Evolutionary conservation across 2,797 vertebrate genomes (phyloP).

Genomic region (Sebastes elongatus): DNA sequence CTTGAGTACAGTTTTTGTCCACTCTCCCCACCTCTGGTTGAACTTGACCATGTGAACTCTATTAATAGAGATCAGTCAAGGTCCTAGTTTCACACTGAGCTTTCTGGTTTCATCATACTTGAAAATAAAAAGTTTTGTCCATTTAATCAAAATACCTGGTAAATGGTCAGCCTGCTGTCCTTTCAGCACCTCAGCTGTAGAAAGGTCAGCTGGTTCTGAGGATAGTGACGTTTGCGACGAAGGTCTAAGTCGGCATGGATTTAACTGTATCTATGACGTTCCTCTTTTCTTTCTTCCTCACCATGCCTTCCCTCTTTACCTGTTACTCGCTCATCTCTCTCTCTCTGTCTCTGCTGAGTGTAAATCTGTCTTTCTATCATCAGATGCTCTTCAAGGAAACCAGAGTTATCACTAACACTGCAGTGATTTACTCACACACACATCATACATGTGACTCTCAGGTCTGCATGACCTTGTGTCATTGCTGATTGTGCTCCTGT

Average conservation of each 20-base stretch:
- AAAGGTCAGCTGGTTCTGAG: not conserved
- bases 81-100: not conserved
- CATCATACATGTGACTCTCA: conserved; percentile 1
- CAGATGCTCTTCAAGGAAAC: conserved; percentile 29
- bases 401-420: not conserved
- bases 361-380: conserved; percentile 27
- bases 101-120: not conserved
- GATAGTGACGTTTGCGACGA: not conserved
- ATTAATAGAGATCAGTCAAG: not conserved
- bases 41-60: not conserved
- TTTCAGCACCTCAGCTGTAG: not conserved
- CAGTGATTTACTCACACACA: conserved; percentile 25
- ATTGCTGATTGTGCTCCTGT: not conserved
- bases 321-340: not conserved
- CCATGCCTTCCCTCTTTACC: not conserved
- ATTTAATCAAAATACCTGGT: not conserved
- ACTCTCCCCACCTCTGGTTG: not conserved
- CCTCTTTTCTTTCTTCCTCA: not conserved
- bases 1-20: no score
- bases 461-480: conserved; percentile 8
- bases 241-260: not conserved
- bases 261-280: not conserved
- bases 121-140: not conserved
- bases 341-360: not conserved
- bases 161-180: not conserved